These are phyloP conservation scores for Napeogenes inachia DNA, from an alignment of 2,888 invertebrate species.

Conservation along the genomic window DNA sequence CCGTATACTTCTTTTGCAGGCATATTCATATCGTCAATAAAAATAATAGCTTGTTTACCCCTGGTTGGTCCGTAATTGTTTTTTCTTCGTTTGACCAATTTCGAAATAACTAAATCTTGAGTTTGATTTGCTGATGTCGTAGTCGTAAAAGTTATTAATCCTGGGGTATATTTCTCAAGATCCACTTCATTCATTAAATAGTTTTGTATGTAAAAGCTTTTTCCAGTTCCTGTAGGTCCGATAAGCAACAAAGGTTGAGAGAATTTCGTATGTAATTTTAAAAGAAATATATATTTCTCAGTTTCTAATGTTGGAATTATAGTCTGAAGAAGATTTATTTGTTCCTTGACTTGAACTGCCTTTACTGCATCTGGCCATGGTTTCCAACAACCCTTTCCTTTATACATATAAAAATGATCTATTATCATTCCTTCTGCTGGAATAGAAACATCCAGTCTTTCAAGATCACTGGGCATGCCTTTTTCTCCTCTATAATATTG, in stretches of 20 bases:
- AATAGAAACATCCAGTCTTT: slow-evolving; percentile 84
- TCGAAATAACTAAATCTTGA: slow-evolving; percentile 86
- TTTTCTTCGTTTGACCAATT: slow-evolving; percentile 82
- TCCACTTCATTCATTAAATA: slow-evolving; percentile 82
- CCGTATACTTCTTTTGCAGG: slow-evolving; percentile 89
- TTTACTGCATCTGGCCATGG: slow-evolving; percentile 88
- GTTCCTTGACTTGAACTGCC: slow-evolving; percentile 71
- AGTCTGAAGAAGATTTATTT: slow-evolving; percentile 82
- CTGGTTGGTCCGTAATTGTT: slow-evolving; percentile 86
- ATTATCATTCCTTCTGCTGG: slow-evolving; percentile 87
- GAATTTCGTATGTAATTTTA: slow-evolving; percentile 85
- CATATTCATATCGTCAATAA: slow-evolving; percentile 94
- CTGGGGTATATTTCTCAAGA: slow-evolving; percentile 83
- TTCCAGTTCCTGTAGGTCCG: slow-evolving; percentile 92
- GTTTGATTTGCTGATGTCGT: slow-evolving; percentile 89
- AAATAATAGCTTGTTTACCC: slow-evolving; percentile 84
- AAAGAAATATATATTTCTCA: slow-evolving; percentile 85
- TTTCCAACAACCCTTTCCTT: slow-evolving; percentile 91
- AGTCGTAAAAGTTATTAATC: slow-evolving; percentile 89
- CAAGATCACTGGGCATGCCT: slow-evolving; percentile 67
- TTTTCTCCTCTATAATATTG: slow-evolving; percentile 69
- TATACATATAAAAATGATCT: slow-evolving; percentile 89
- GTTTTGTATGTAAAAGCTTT: slow-evolving; percentile 88
- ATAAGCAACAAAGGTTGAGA: slow-evolving; percentile 83
- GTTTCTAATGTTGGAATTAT: slow-evolving; percentile 93